Conservation (phyloP, 2,888 invertebrate genomes). For the Tortricodes alternella region DNA sequence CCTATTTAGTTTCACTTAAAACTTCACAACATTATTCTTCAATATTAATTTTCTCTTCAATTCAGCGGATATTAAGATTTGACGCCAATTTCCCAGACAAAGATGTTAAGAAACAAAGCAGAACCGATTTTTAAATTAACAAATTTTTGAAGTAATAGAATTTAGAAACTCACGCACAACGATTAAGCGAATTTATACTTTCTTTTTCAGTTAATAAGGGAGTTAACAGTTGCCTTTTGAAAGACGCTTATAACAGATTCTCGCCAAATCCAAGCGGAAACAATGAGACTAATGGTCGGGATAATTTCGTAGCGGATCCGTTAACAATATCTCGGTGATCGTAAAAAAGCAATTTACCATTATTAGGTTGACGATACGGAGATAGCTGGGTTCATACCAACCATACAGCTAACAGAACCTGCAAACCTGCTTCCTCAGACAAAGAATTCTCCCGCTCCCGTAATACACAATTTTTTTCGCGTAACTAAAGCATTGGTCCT, state of each 20-base stretch:
- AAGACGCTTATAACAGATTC: slow-evolving; percentile 54
- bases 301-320: slow-evolving; percentile 76
- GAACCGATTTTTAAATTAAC: slow-evolving; percentile 67
- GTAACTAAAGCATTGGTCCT: too few relatives aligned
- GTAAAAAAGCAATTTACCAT: slow-evolving; percentile 75
- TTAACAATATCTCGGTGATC: slow-evolving; percentile 66
- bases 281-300: slow-evolving; percentile 62
- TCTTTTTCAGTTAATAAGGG: not conserved
- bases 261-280: slow-evolving; percentile 61
- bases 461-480: too few relatives aligned
- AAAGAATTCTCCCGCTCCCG: too few relatives aligned
- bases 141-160: slow-evolving; percentile 68
- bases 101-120: slow-evolving; percentile 79
- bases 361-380: slow-evolving; percentile 61
- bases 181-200: slow-evolving; percentile 29
- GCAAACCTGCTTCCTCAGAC: not conserved
- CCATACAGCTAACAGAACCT: not conserved
- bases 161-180: slow-evolving; percentile 26
- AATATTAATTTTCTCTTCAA: slow-evolving; percentile 61
- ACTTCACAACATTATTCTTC: slow-evolving; percentile 50
- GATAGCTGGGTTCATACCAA: slow-evolving; percentile 11
- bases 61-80: slow-evolving; percentile 58
- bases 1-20: slow-evolving; percentile 56
- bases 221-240: not conserved
- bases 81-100: slow-evolving; percentile 69